Base-by-base conservation (phyloP, 2,113 vertebrate genomes). In the Willisornis vidua region DNA sequence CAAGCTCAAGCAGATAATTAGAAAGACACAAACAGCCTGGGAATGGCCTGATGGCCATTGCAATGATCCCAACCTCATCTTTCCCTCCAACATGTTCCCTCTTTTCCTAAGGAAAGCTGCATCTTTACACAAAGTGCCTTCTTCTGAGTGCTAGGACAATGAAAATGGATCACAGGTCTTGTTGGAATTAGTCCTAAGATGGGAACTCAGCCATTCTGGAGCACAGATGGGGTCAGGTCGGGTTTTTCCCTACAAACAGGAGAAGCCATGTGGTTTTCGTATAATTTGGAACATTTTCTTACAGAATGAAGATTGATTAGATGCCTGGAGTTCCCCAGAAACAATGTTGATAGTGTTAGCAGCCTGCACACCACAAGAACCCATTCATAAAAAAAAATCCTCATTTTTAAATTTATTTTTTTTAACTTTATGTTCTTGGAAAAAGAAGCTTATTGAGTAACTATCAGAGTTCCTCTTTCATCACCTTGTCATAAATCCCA, bases 341-440 rank as follows among this genome's bases (percentile, higher is more conserved):
- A 96, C 96, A 96, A 96, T 96, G 92, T 92, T 97, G 96, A 97
- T 96, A 97, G 96, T 97, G 96, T 96, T 96, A 96, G 96, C 92
- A 96, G 96, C 87, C 94, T 95, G 88, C 68, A 74, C 63, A 62
- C 96, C 88, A 96, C 95, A 96, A 97, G 94, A 95, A 96, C 85
- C 95, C 93, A 97, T 96, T 96, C 93, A 96, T 96, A 74, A 95
- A 95, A 96, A 85, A 91, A 76, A 80, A 12, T 51, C 55, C 75
- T 93, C 12, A 84, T 83, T 96, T 95, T 91, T 3, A 95, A 74
- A 65, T 80, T 83, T 94, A 12, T 54, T 95, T 96, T 95, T 94
- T 94, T 96, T 59, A 88, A 90, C 78, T 91, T 97, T 94, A 93
- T 81, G 76, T 90, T 95, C 90, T 95, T 80, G 65, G 90, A 93